A percentile compares a stretch with the other conserved stretches of the same genome.
phyloP scores from a whole-genome alignment of 2,888 invertebrate genomes.

The Cerastis leucographa region DNA sequence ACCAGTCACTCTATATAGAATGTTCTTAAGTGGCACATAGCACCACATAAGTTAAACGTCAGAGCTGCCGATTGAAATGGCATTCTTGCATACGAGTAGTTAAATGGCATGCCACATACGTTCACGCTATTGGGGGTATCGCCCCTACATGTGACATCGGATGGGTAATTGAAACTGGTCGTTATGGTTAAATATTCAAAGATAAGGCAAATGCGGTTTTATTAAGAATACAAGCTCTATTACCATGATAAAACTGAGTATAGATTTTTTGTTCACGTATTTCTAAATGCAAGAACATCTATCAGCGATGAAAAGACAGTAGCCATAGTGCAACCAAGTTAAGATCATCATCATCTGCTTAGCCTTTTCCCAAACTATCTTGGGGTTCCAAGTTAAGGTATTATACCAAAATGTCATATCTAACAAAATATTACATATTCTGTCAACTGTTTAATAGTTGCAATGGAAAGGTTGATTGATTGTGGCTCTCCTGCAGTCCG shows the following conservation, averaged over 20 bases:
- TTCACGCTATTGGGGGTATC: conserved; percentile 65
- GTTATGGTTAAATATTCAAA: conserved; percentile 10
- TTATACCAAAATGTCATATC: background rate
- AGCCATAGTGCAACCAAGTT: background rate
- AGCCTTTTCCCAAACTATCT: too few species aligned
- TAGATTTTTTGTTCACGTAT: background rate
- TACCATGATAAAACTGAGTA: background rate
- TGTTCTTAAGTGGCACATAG: conserved; percentile 22
- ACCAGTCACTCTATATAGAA: too few species aligned
- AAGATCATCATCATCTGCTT: too few species aligned
- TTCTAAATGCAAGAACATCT: background rate
- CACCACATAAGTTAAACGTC: conserved; percentile 37
- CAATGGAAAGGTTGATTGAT: conserved; percentile 12
- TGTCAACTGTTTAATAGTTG: background rate
- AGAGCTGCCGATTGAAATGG: conserved; percentile 60
- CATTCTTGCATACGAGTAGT: conserved; percentile 61
- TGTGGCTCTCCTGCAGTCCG: background rate
- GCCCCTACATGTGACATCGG: conserved; percentile 46
- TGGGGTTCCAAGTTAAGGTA: too few species aligned
- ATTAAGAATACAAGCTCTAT: background rate
- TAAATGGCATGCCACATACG: conserved; percentile 65
- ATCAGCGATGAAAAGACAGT: background rate
- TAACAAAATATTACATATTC: background rate
- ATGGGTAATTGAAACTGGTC: background rate
- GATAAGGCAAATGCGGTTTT: background rate